phyloP scores from a whole-genome alignment of 1,140 invertebrate genomes.

The Aphidius ervi region DNA sequence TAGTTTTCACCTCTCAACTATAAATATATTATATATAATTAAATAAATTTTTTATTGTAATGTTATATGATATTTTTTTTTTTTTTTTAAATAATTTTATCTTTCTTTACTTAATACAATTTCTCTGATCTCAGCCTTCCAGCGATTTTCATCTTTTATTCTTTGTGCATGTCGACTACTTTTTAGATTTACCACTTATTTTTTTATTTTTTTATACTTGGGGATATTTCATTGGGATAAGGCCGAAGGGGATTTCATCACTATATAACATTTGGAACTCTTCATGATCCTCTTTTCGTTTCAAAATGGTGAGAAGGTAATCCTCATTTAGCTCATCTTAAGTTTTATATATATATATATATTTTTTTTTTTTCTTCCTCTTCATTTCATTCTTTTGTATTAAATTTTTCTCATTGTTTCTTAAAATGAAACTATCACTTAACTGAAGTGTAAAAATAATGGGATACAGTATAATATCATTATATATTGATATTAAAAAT shows the following conservation, averaged over 20 bases:
- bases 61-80: no score
- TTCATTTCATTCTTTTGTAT: neutral
- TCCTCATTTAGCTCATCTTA: neutral
- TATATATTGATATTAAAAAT: no score
- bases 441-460: no score
- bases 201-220: neutral
- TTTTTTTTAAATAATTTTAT: no score
- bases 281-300: conserved; percentile 4
- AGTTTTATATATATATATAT: conserved; percentile 1
- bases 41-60: no score
- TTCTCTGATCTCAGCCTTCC: no score
- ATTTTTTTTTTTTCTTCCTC: neutral
- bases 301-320: conserved; percentile 6
- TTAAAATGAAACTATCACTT: no score
- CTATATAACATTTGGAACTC: conserved; percentile 1
- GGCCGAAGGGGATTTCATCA: conserved; percentile 3
- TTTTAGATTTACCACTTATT: conserved; percentile 9
- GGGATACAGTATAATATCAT: no score
- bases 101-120: no score
- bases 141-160: conserved; percentile 4
- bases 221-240: neutral
- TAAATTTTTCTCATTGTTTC: no score
- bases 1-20: no score
- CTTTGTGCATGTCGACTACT: conserved; percentile 1
- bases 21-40: no score